Conservation (phyloP, 2,797 vertebrate genomes). For the Buceros bicornis region DNA sequence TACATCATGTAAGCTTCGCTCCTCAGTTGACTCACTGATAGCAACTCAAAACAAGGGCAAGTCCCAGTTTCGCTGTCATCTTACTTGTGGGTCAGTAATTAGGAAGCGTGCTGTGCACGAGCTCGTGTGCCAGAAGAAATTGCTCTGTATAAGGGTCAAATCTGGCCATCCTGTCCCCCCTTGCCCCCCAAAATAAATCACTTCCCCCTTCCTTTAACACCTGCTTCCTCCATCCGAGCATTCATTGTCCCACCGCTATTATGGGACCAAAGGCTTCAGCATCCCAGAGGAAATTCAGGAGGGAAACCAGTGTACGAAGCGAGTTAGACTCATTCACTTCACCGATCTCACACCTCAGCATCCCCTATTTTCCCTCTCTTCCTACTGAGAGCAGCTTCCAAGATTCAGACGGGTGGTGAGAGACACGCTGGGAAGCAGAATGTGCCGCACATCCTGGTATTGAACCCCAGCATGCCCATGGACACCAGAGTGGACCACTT, state of each 20-base stretch:
- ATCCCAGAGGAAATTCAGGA: conserved; percentile 57
- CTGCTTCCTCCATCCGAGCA: conserved; percentile 52
- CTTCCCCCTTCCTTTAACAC: conserved; percentile 43
- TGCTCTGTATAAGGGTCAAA: neutral
- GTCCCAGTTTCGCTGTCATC: neutral
- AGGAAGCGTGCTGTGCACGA: neutral
- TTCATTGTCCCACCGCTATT: conserved; percentile 36
- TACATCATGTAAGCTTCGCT: neutral
- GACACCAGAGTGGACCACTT: fast-evolving
- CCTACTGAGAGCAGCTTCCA: neutral
- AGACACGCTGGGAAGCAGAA: fast-evolving
- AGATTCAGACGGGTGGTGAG: neutral
- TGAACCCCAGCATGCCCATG: neutral
- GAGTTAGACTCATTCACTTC: neutral
- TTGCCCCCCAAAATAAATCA: neutral
- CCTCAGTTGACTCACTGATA: neutral
- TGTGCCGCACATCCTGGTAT: neutral
- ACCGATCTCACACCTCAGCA: neutral
- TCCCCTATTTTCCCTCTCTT: neutral
- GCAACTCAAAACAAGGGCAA: neutral
- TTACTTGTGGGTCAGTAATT: neutral
- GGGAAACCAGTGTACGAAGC: neutral
- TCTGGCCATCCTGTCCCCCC: neutral
- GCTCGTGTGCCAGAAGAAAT: neutral
- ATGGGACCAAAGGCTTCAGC: neutral